These are phyloP conservation scores for Hemicrepidius hirtus DNA, from an alignment of 2,888 invertebrate species.

Conservation along the genomic window DNA sequence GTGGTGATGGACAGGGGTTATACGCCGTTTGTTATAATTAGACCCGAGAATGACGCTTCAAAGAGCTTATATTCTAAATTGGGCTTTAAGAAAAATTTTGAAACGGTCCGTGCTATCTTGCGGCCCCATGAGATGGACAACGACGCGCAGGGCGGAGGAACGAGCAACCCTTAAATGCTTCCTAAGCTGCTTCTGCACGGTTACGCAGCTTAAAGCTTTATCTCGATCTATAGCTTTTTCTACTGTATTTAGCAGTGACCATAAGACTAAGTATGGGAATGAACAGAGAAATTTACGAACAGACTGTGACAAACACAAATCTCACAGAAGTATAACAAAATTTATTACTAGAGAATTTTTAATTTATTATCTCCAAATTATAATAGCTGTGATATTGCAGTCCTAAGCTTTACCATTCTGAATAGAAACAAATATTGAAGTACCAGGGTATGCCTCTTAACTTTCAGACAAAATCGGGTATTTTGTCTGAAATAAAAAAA, in stretches of 20 bases:
- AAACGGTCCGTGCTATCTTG: slow-evolving; percentile 87
- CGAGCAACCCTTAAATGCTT: slow-evolving; percentile 50
- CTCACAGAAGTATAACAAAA: no score
- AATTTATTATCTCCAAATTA: no score
- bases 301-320: slow-evolving; percentile 24
- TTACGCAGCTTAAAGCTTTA: slow-evolving; percentile 50
- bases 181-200: slow-evolving; percentile 48
- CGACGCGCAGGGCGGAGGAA: slow-evolving; percentile 65
- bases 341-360: no score
- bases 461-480: no score
- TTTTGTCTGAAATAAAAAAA: no score
- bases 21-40: slow-evolving; percentile 89
- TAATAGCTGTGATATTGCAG: no score
- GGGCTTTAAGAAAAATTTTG: slow-evolving; percentile 86
- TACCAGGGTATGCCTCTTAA: no score
- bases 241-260: slow-evolving; percentile 49
- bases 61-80: slow-evolving; percentile 88
- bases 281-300: slow-evolving; percentile 40
- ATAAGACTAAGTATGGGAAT: slow-evolving; percentile 39
- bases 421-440: no score
- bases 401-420: no score
- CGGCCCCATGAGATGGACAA: slow-evolving; percentile 74
- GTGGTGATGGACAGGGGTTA: slow-evolving; percentile 75
- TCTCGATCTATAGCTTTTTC: slow-evolving; percentile 48
- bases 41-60: slow-evolving; percentile 91